Percentiles rank a stretch among this genome's conserved stretches.
These are phyloP conservation scores for Agrotis exclamationis DNA, from an alignment of 2,888 invertebrate genomes.

Conservation along the genomic window DNA sequence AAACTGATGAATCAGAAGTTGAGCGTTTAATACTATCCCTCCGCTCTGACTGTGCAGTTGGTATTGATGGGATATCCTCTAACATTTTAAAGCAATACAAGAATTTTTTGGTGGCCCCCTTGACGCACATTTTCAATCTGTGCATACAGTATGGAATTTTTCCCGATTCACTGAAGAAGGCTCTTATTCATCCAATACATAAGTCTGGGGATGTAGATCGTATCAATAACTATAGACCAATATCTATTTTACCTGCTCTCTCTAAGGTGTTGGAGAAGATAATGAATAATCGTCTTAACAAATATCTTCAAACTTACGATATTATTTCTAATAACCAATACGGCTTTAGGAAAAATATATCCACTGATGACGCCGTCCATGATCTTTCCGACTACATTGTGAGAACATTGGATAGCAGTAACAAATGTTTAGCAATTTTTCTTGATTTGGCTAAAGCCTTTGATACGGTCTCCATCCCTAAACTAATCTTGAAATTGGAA, in stretches of 20 bases:
- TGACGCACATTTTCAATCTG: too few relatives aligned
- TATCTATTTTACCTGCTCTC: slow-evolving; percentile 19
- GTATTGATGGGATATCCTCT: too few relatives aligned
- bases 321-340: background rate
- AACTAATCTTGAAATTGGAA: slow-evolving; percentile 3
- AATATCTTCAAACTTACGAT: slow-evolving; percentile 3
- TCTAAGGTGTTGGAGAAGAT: slow-evolving; percentile 19
- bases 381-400: slow-evolving; percentile 1
- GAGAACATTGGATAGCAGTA: slow-evolving; percentile 11
- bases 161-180: slow-evolving; percentile 3
- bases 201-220: slow-evolving; percentile 23
- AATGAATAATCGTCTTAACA: slow-evolving; percentile 11
- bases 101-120: too few relatives aligned
- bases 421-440: slow-evolving; percentile 19
- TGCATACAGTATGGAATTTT: background rate
- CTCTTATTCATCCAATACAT: slow-evolving; percentile 19
- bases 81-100: too few relatives aligned
- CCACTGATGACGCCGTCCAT: slow-evolving; percentile 14
- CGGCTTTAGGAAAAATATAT: slow-evolving; percentile 8
- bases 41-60: too few relatives aligned
- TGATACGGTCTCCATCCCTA: background rate
- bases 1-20: too few relatives aligned
- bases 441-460: slow-evolving; percentile 26
- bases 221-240: slow-evolving; percentile 32
- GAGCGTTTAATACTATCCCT: too few relatives aligned